Conservation (phyloP, 2,888 invertebrate species). For the Tholera decimalis region DNA sequence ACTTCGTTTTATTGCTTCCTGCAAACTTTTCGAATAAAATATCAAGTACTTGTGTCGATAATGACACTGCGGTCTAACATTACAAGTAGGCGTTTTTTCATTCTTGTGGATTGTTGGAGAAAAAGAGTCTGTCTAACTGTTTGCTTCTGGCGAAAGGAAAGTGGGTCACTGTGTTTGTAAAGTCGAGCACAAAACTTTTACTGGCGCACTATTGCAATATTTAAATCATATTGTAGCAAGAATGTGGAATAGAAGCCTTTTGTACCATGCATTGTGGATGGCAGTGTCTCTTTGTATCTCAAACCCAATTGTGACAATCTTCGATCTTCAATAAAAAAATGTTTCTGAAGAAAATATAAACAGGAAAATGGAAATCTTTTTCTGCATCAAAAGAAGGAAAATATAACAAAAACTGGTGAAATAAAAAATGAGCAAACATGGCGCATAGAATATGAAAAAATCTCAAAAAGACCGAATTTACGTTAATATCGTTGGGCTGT, state of each 20-base stretch:
- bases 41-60: conserved; percentile 35
- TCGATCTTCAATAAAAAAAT: conserved; percentile 44
- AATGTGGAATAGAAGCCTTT: not conserved
- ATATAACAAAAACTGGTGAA: not conserved
- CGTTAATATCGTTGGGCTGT: not conserved
- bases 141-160: conserved; percentile 35
- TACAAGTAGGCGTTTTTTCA: conserved; percentile 34
- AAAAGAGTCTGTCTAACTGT: conserved; percentile 44
- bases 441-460: not conserved
- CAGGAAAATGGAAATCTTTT: conserved; percentile 13
- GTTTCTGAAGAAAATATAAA: conserved; percentile 21
- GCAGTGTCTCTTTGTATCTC: conserved; percentile 5
- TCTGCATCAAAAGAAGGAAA: conserved; percentile 30
- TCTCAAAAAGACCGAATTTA: not conserved
- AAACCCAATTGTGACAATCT: conserved; percentile 37
- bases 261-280: conserved; percentile 7
- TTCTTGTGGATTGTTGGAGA: conserved; percentile 33
- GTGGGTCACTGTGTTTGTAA: conserved; percentile 49
- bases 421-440: conserved; percentile 12
- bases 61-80: conserved; percentile 21
- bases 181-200: conserved; percentile 27
- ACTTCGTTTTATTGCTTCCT: conserved; percentile 51
- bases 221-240: conserved; percentile 47
- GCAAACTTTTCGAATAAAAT: conserved; percentile 35
- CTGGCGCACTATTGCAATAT: conserved; percentile 57